phyloP scores from a whole-genome alignment of 2,113 vertebrate genomes.

The Choloepus hoffmanni region DNA sequence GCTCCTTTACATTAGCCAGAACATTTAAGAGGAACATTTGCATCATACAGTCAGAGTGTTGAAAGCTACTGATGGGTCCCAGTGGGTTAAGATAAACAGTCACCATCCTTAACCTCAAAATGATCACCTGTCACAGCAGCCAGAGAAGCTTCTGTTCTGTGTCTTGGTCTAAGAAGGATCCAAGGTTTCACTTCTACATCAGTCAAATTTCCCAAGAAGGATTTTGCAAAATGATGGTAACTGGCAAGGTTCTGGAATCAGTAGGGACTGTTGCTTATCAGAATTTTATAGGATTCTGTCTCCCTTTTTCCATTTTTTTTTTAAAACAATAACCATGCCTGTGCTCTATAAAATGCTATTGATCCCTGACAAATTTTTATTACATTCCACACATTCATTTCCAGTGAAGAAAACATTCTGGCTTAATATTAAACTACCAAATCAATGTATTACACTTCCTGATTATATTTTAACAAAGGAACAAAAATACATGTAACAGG shows the following conservation, averaged over 20 bases:
- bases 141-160: slow-evolving; percentile 2
- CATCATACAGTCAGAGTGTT: not conserved
- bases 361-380: slow-evolving; percentile 16
- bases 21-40: not conserved
- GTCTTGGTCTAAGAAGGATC: slow-evolving; percentile 57
- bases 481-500: slow-evolving; percentile 9
- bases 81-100: slow-evolving; percentile 48
- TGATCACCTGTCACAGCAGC: slow-evolving; percentile 24
- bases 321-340: slow-evolving; percentile 25
- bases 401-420: slow-evolving; percentile 40
- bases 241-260: slow-evolving; percentile 49
- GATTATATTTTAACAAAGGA: slow-evolving; percentile 43
- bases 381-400: slow-evolving; percentile 63
- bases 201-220: slow-evolving; percentile 61
- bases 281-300: slow-evolving; percentile 42
- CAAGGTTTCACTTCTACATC: slow-evolving; percentile 2
- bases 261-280: slow-evolving; percentile 43
- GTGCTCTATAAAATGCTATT: slow-evolving; percentile 4
- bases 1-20: slow-evolving; percentile 26
- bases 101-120: slow-evolving; percentile 38
- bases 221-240: slow-evolving; percentile 66
- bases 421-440: slow-evolving; percentile 69
- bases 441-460: slow-evolving; percentile 34
- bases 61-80: slow-evolving; percentile 43
- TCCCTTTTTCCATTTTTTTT: not conserved